Percentiles rank a stretch among this genome's conserved stretches.
These are phyloP conservation scores for Tenthredo scrophulariae DNA, from an alignment of 2,888 invertebrate species.

Conservation along the genomic window DNA sequence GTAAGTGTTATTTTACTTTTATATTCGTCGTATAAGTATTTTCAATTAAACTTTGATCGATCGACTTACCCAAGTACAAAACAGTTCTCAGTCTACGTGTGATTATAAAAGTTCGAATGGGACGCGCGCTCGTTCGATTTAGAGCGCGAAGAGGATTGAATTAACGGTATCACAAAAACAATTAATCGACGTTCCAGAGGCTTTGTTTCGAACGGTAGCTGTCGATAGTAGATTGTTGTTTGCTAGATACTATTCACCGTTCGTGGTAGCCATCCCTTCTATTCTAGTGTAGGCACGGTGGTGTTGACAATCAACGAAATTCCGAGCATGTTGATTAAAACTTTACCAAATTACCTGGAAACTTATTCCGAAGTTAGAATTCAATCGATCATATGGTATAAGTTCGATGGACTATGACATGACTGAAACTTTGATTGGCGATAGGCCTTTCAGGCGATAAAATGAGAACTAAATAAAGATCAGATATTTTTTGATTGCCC, in stretches of 20 bases:
- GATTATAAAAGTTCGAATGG: background rate
- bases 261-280: background rate
- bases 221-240: background rate
- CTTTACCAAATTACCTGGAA: background rate
- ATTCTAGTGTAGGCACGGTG: background rate
- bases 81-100: background rate
- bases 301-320: conserved; percentile 1
- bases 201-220: conserved; percentile 11
- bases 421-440: background rate
- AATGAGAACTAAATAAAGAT: background rate
- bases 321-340: background rate
- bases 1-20: background rate
- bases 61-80: background rate
- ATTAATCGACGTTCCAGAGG: conserved; percentile 24
- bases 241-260: background rate
- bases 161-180: conserved; percentile 34
- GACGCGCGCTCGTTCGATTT: background rate
- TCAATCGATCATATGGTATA: background rate
- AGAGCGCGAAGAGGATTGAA: conserved; percentile 3
- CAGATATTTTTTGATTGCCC: background rate
- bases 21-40: background rate
- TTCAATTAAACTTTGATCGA: background rate
- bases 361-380: background rate
- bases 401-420: background rate
- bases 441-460: background rate